These are phyloP conservation scores for Sympetrum striolatum DNA, from an alignment of 2,888 invertebrate species.

Conservation along the genomic window DNA sequence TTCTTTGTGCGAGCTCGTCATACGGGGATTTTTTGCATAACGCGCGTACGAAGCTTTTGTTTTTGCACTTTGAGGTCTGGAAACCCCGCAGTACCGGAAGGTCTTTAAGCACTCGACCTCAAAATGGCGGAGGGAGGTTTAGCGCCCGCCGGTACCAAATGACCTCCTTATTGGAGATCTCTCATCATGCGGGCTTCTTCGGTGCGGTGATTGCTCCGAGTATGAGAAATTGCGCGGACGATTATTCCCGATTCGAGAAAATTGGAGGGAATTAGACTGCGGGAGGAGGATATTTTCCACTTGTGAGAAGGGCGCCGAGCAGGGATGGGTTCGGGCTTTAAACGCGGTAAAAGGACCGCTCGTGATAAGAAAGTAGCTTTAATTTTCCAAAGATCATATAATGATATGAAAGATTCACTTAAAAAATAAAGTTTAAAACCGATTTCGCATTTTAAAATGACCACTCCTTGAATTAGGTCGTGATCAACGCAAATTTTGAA, in stretches of 20 bases:
- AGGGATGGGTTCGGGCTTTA: too few relatives aligned
- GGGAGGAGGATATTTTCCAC: not conserved
- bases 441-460: too few relatives aligned
- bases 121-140: not conserved
- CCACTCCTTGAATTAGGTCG: too few relatives aligned
- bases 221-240: not conserved
- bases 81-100: constrained; percentile 18
- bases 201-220: not conserved
- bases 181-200: constrained; percentile 6
- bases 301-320: too few relatives aligned
- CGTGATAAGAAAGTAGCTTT: too few relatives aligned
- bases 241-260: not conserved
- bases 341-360: too few relatives aligned
- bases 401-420: too few relatives aligned
- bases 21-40: not conserved
- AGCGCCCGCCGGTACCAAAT: not conserved
- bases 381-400: too few relatives aligned
- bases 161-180: constrained; percentile 9
- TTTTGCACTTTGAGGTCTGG: not conserved
- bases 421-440: too few relatives aligned
- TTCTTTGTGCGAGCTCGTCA: not conserved
- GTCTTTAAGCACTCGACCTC: constrained; percentile 1
- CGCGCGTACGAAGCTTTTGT: not conserved
- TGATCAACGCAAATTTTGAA: too few relatives aligned
- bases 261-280: not conserved